These are phyloP conservation scores for Cephalotes varians DNA, from an alignment of 2,888 invertebrate species.

Conservation along the genomic window DNA sequence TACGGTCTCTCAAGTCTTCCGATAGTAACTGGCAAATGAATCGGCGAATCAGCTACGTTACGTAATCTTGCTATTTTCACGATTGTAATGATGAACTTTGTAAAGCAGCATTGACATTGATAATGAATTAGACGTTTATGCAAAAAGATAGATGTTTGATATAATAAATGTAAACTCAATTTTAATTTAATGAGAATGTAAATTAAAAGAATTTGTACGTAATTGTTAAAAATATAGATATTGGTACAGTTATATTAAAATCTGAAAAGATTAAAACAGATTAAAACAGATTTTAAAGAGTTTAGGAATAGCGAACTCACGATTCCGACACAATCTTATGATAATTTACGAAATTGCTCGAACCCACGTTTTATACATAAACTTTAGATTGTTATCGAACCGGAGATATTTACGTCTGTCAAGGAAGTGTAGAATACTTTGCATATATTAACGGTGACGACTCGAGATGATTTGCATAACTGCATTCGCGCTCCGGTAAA, in stretches of 20 bases:
- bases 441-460: conserved; percentile 26
- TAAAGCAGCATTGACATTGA: conserved; percentile 13
- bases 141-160: neutral
- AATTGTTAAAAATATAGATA: neutral
- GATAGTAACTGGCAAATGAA: conserved; percentile 29
- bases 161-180: neutral
- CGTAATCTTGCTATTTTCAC: conserved; percentile 32
- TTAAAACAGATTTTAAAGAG: neutral
- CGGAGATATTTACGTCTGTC: neutral
- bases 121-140: conserved; percentile 1
- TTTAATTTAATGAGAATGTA: neutral
- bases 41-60: neutral
- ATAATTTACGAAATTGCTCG: neutral
- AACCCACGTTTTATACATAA: neutral
- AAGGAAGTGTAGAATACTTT: conserved; percentile 21
- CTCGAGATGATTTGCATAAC: conserved; percentile 26
- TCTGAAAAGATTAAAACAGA: neutral
- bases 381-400: neutral
- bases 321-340: neutral
- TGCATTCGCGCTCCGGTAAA: conserved; percentile 1
- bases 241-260: neutral
- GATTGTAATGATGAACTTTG: neutral
- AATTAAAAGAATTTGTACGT: neutral
- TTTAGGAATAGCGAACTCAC: neutral
- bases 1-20: conserved; percentile 23